phyloP scores from a whole-genome alignment of 2,888 invertebrate genomes.

The Blera fallax region DNA sequence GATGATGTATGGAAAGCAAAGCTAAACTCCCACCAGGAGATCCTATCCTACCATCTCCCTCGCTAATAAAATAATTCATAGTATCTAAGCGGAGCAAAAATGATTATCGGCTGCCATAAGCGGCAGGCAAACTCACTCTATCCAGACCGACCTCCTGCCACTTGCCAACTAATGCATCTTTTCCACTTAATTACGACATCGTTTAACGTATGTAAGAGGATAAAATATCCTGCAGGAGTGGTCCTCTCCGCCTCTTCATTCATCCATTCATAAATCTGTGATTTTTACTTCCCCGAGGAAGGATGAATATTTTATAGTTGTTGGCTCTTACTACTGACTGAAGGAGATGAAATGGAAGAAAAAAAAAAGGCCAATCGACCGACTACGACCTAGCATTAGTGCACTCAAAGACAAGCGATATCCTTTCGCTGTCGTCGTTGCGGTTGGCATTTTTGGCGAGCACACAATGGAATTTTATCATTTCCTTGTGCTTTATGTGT shows the following conservation, averaged over 20 bases:
- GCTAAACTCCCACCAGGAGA: not conserved
- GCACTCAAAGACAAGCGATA: conserved; percentile 53
- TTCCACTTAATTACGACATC: conserved; percentile 73
- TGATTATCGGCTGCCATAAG: conserved; percentile 70
- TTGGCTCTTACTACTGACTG: conserved; percentile 21
- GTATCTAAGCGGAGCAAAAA: conserved; percentile 65
- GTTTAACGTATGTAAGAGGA: conserved; percentile 69
- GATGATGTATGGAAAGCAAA: too few species aligned
- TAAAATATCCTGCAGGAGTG: conserved; percentile 37
- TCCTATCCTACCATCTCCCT: conserved; percentile 9
- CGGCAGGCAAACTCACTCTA: conserved; percentile 17
- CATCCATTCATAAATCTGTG: conserved; percentile 56
- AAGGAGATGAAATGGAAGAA: conserved; percentile 70
- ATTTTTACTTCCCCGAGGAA: conserved; percentile 46
- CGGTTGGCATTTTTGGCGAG: conserved; percentile 51
- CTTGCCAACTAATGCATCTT: conserved; percentile 61
- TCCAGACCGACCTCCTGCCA: conserved; percentile 15
- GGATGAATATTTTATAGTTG: conserved; percentile 70
- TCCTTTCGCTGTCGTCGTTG: conserved; percentile 33
- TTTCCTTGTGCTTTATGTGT: conserved; percentile 16
- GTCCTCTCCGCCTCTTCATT: not conserved
- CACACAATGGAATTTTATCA: conserved; percentile 21
- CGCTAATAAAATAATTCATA: conserved; percentile 53
- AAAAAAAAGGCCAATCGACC: conserved; percentile 70
- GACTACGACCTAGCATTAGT: conserved; percentile 25